Conservation (phyloP, 2,797 vertebrate species). For the Gephyroberyx darwinii region DNA sequence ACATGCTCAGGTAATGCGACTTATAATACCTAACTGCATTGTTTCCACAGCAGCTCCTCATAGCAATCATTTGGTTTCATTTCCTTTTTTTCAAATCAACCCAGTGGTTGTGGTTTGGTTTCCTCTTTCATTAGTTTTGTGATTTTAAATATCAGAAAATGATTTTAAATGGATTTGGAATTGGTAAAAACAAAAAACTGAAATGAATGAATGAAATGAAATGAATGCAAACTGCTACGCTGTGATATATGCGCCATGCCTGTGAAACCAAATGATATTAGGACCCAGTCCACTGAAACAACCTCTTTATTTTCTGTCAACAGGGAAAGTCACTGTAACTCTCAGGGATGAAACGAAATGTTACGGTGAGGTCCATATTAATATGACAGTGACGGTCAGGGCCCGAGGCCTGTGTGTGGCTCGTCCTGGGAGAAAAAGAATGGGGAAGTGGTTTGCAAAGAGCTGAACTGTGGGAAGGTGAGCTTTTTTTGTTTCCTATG, state of each 20-base stretch:
- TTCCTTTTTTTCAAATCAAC: no score
- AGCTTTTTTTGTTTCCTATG: background rate
- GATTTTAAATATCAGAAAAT: no score
- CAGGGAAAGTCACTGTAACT: slow-evolving; percentile 41
- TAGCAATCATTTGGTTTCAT: no score
- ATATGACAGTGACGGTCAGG: fast-evolving
- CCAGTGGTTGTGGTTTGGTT: no score
- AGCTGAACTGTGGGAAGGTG: slow-evolving; percentile 59
- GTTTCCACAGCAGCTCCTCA: background rate
- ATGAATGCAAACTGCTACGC: no score
- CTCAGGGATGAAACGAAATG: fast-evolving
- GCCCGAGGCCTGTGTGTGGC: slow-evolving; percentile 9
- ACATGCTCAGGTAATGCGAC: slow-evolving; percentile 68
- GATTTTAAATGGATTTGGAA: no score
- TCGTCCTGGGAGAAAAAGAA: fast-evolving
- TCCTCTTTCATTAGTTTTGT: no score
- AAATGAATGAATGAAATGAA: no score
- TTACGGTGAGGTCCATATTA: slow-evolving; percentile 54
- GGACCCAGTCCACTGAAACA: no score
- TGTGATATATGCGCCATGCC: no score
- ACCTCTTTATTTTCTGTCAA: background rate
- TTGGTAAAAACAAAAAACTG: no score
- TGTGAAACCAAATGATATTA: no score
- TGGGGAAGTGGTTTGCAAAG: slow-evolving; percentile 56
- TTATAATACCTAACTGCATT: background rate